A percentile compares a stretch with the other conserved stretches of the same genome.
These are phyloP conservation scores for Drosophila subobscura DNA, from an alignment of 1,140 invertebrate genomes.

Conservation along the genomic window DNA sequence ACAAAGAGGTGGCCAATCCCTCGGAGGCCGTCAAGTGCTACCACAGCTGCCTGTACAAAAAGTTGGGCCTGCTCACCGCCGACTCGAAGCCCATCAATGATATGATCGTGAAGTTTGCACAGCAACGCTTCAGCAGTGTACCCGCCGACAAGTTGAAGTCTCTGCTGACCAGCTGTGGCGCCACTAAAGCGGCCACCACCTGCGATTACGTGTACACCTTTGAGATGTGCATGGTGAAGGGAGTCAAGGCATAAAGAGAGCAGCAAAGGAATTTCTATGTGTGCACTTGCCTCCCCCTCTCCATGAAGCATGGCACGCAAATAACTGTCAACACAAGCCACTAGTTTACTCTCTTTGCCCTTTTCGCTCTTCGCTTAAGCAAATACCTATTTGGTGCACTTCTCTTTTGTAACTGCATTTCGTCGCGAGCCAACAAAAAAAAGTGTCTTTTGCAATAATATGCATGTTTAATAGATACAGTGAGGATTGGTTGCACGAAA, in stretches of 20 bases:
- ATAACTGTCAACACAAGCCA: too few species aligned
- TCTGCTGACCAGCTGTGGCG: constrained; percentile 28
- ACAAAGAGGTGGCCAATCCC: constrained; percentile 55
- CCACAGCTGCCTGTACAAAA: constrained; percentile 68
- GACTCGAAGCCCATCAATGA: constrained; percentile 44
- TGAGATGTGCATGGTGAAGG: constrained; percentile 57
- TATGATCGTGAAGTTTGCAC: constrained; percentile 45
- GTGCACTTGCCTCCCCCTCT: too few species aligned
- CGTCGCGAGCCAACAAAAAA: too few species aligned
- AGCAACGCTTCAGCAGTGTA: constrained; percentile 38
- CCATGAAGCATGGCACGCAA: too few species aligned
- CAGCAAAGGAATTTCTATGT: too few species aligned
- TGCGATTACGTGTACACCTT: constrained; percentile 53
- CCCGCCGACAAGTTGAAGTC: constrained; percentile 52
- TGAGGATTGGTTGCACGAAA: too few species aligned
- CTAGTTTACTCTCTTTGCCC: too few species aligned
- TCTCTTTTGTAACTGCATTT: too few species aligned
- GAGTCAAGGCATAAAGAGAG: constrained; percentile 24
- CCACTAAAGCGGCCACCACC: constrained; percentile 7
- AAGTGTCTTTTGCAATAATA: too few species aligned
- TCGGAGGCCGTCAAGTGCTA: constrained; percentile 59
- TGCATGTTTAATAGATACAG: too few species aligned
- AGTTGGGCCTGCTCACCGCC: constrained; percentile 47
- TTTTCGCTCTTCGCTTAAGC: too few species aligned
- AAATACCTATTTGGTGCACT: too few species aligned